Evolutionary conservation across 2,797 vertebrate genomes (phyloP).

Genomic region (Serranus cabrilla): DNA sequence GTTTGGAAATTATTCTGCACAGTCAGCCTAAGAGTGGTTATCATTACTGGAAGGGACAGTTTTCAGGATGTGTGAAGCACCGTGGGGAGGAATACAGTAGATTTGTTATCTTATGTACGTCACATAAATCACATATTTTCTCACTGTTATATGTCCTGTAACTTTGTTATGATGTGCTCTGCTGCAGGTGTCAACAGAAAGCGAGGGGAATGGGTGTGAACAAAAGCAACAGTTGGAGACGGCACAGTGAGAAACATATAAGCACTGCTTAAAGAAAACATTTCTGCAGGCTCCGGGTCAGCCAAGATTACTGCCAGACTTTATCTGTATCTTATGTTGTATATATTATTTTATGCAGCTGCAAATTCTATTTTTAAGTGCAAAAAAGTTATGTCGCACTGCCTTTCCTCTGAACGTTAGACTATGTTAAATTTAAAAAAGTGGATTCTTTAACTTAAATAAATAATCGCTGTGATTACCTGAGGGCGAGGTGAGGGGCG

Average conservation of each 20-base stretch:
- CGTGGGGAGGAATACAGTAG: not conserved
- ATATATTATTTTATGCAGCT: no score
- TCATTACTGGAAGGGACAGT: not conserved
- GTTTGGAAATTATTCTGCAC: slow-evolving; percentile 7
- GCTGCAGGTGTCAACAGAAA: not conserved
- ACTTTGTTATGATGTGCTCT: not conserved
- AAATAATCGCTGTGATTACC: slow-evolving; percentile 68
- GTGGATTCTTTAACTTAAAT: not conserved
- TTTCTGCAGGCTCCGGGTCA: no score
- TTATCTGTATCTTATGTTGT: no score
- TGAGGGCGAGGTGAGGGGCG: slow-evolving; percentile 79
- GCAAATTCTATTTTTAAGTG: no score
- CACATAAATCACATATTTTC: not conserved
- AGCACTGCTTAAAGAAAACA: no score
- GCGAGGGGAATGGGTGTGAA: not conserved
- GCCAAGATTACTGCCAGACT: no score
- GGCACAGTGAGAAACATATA: not conserved
- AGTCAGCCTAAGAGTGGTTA: not conserved
- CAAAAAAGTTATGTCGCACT: no score
- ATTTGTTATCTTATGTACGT: not conserved
- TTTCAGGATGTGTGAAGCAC: not conserved
- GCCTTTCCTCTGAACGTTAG: no score
- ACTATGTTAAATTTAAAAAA: no score
- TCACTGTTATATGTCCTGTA: not conserved
- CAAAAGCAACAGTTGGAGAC: not conserved